These are phyloP conservation scores for Zaprionus taronus DNA, from an alignment of 1,140 invertebrate species.

Conservation along the genomic window DNA sequence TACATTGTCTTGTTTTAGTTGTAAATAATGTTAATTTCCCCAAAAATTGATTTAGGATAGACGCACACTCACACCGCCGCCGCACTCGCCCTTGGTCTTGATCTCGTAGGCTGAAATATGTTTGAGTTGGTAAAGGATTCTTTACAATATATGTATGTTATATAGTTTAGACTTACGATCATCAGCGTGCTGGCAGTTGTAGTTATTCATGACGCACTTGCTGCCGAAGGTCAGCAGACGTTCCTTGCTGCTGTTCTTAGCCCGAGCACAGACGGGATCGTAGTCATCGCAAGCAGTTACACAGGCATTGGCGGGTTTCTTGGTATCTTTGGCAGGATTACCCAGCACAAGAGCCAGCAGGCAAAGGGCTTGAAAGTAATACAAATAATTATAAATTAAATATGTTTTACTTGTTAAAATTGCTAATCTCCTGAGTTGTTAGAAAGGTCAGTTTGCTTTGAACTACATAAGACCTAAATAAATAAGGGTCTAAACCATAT, in stretches of 20 bases:
- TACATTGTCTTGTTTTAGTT: neutral
- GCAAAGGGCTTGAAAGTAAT: slow-evolving; percentile 53
- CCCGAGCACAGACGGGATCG: slow-evolving; percentile 70
- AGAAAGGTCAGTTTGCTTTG: slow-evolving; percentile 28
- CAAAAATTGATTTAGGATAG: slow-evolving; percentile 53
- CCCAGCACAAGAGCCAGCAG: slow-evolving; percentile 59
- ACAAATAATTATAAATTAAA: neutral
- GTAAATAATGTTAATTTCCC: neutral
- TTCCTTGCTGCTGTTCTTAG: slow-evolving; percentile 77
- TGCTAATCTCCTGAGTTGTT: slow-evolving; percentile 19
- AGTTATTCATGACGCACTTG: slow-evolving; percentile 75
- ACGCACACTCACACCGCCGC: slow-evolving; percentile 77
- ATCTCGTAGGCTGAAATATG: slow-evolving; percentile 65
- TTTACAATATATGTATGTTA: neutral
- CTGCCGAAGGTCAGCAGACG: slow-evolving; percentile 75
- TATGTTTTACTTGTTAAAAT: neutral
- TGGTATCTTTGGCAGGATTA: slow-evolving; percentile 71
- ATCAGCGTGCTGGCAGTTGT: slow-evolving; percentile 78
- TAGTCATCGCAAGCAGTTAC: slow-evolving; percentile 60
- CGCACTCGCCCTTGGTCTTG: slow-evolving; percentile 76
- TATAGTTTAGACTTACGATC: slow-evolving; percentile 63
- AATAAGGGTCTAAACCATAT: neutral
- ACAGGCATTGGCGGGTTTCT: slow-evolving; percentile 42
- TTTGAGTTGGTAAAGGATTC: neutral
- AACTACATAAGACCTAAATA: neutral